These are phyloP conservation scores for Crocuta crocuta DNA, from an alignment of 2,113 vertebrate genomes.

Conservation along the genomic window DNA sequence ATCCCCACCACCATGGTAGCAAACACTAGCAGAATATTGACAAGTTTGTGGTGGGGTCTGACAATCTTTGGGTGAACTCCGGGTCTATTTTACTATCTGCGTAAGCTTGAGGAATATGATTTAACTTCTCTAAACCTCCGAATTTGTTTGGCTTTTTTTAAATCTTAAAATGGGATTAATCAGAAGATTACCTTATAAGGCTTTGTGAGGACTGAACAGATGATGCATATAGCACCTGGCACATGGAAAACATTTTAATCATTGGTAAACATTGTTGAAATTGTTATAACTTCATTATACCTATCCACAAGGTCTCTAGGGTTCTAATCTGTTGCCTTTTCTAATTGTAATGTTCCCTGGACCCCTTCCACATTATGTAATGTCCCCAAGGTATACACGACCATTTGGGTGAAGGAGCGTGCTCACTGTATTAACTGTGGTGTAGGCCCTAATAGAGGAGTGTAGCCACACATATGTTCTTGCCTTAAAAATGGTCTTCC, in stretches of 20 bases:
- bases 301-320: background rate
- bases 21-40: background rate
- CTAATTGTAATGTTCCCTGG: background rate
- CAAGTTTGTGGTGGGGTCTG: background rate
- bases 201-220: background rate
- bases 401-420: background rate
- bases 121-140: conserved; percentile 37
- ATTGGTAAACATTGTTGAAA: background rate
- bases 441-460: background rate
- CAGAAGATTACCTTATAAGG: background rate
- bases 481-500: background rate
- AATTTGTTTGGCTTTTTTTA: background rate
- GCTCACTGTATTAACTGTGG: background rate
- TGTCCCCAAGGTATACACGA: background rate
- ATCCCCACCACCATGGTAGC: background rate
- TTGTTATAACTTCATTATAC: background rate
- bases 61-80: conserved; percentile 16
- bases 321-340: background rate
- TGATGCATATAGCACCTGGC: background rate
- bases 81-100: conserved; percentile 24
- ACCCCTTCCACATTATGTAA: background rate
- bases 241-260: background rate
- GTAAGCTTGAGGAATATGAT: conserved; percentile 6
- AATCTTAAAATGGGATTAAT: conserved; percentile 17
- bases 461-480: background rate